Evolutionary conservation across 2,113 vertebrate genomes (phyloP), one percentile per base, ranked within the genome.

Genomic region (Cyanoderma ruficeps): DNA sequence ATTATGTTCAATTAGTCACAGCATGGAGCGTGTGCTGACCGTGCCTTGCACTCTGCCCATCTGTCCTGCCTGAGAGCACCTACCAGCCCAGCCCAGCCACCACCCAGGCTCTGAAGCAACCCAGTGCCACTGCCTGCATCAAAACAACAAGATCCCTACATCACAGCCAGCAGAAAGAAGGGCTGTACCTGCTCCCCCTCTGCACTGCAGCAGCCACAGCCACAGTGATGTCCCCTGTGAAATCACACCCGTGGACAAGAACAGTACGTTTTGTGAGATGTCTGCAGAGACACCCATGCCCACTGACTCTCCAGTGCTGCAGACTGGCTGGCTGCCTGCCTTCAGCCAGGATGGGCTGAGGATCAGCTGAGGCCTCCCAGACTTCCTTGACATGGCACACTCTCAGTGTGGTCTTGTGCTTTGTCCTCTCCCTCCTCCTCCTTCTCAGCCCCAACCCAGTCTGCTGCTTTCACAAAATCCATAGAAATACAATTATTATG

Each of bases 181-280:
- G 55, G 31, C 79, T 68, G 30, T 44, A 65, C 56, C 63, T 35
- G 42, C 33, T 89, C 25, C 33, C 23, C 3, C 28, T 56, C 31
- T 63, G 46, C 61, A 47, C 59, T 0, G 0, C 3, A 2, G 78
- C 69, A 61, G 39, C 61, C 5, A 20, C 41, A 49, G 75, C 56
- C 9, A 1, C 22, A 31, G 15, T 5, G 23, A n/a, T 15, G 55
- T 49, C n/a, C 46, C 28, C 64, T 33, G 0, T 30, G 69, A 44
- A 89, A 13, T n/a, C 25, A 37, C 5, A 33, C 42, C 42, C 30
- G 2, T 1, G 16, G n/a, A 39, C n/a, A 56, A 57, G 82, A 74
- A 75, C 0, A 0, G 56, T 19, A 5, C 0, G 0, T 67, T 56
- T 42, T 15, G 33, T 24, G 60, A 52, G 35, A 31, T 2, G 0